These are phyloP conservation scores for Odontothrips loti DNA, from an alignment of 2,888 invertebrate species.

Conservation along the genomic window DNA sequence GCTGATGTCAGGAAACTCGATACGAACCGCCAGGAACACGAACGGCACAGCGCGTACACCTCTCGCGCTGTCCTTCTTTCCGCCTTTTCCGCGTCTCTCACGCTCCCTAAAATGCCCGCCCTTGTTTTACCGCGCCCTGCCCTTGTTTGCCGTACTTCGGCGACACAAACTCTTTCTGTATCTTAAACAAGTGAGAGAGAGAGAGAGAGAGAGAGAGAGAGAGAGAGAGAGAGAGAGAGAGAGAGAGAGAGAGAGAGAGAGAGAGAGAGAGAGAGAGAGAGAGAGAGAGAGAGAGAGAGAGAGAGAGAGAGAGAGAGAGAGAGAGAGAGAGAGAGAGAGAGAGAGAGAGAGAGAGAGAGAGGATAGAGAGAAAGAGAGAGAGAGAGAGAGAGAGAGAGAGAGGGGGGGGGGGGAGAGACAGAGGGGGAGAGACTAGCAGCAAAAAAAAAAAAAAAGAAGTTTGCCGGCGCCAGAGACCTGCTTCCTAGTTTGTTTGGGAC, in stretches of 20 bases:
- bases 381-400: too few species aligned
- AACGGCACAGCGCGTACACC: neutral
- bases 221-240: neutral
- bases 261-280: too few species aligned
- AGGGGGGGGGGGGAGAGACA: neutral
- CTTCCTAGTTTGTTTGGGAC: neutral
- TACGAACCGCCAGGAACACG: too few species aligned
- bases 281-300: neutral
- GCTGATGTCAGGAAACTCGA: too few species aligned
- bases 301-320: neutral
- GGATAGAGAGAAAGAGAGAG: too few species aligned
- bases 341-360: neutral
- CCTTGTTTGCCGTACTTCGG: neutral
- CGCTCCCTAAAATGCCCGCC: neutral
- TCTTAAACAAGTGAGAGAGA: neutral
- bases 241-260: too few species aligned
- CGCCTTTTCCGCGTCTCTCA: neutral
- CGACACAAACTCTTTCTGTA: slow-evolving; percentile 2
- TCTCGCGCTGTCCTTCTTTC: neutral
- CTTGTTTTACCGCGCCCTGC: neutral
- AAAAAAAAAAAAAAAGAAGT: too few species aligned
- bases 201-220: neutral
- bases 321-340: neutral
- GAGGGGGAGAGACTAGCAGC: neutral
- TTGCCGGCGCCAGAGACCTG: neutral